phyloP scores from a whole-genome alignment of 2,888 invertebrate genomes.

The Bibio marci region DNA sequence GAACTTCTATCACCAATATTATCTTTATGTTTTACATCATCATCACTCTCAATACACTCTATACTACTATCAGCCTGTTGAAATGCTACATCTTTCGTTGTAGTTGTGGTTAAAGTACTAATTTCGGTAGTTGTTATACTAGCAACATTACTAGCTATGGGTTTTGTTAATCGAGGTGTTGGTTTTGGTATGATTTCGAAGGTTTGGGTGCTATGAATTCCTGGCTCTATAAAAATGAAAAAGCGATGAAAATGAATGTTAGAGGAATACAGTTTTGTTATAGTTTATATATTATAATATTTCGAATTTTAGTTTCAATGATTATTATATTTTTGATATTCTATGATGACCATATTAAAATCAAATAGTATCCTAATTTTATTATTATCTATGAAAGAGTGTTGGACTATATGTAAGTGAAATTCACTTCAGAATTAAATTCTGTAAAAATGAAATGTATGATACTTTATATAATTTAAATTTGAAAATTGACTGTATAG shows the following conservation, averaged over 20 bases:
- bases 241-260: constrained; percentile 17
- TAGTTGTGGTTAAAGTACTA: neutral
- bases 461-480: no score
- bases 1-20: constrained; percentile 5
- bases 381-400: no score
- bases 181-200: constrained; percentile 28
- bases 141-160: constrained; percentile 16
- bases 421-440: no score
- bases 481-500: no score
- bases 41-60: neutral
- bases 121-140: neutral
- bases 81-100: neutral
- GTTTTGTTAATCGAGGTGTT: constrained; percentile 30
- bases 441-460: no score
- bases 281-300: neutral
- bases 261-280: neutral
- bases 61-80: neutral
- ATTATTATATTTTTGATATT: no score
- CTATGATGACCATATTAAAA: neutral
- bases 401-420: no score
- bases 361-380: no score
- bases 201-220: constrained; percentile 21
- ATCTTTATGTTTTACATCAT: constrained; percentile 1
- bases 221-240: constrained; percentile 27
- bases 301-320: neutral